phyloP scores from a whole-genome alignment of 92 coral and sea anemone genomes.

The Phenganax stokvisi region DNA sequence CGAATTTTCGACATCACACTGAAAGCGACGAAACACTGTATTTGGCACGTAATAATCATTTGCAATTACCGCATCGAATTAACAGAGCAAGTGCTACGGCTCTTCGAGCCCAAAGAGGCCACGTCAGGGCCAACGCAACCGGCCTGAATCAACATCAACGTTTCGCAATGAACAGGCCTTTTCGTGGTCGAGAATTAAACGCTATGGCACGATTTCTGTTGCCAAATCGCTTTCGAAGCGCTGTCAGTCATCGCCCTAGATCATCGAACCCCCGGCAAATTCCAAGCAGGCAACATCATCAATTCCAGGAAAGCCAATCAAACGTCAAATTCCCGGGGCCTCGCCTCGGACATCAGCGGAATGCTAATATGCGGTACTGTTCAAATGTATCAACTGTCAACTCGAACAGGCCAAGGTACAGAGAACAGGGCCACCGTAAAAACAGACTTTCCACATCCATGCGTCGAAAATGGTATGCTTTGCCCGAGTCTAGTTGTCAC shows the following conservation, averaged over 20 bases:
- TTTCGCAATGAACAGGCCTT: not conserved
- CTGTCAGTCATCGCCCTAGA: not conserved
- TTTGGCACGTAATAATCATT: slow-evolving; percentile 6
- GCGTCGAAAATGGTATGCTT: slow-evolving; percentile 21
- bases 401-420: not conserved
- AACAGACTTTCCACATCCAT: not conserved
- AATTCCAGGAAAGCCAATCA: slow-evolving; percentile 21
- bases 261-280: slow-evolving; percentile 3
- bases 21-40: slow-evolving; percentile 3
- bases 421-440: not conserved
- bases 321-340: not conserved
- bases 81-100: not conserved
- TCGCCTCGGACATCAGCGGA: not conserved
- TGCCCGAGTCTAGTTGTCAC: slow-evolving; percentile 9
- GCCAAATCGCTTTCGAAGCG: not conserved
- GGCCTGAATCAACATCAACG: slow-evolving; percentile 18
- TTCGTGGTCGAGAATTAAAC: not conserved
- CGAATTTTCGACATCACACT: slow-evolving; percentile 16
- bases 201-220: not conserved
- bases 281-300: slow-evolving; percentile 12
- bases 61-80: slow-evolving; percentile 14
- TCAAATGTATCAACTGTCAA: not conserved
- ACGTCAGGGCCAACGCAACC: not conserved
- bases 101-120: slow-evolving; percentile 11
- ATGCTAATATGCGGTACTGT: not conserved